Base-by-base conservation (phyloP, 23 tunicate species). In the Trididemnum clinides region DNA sequence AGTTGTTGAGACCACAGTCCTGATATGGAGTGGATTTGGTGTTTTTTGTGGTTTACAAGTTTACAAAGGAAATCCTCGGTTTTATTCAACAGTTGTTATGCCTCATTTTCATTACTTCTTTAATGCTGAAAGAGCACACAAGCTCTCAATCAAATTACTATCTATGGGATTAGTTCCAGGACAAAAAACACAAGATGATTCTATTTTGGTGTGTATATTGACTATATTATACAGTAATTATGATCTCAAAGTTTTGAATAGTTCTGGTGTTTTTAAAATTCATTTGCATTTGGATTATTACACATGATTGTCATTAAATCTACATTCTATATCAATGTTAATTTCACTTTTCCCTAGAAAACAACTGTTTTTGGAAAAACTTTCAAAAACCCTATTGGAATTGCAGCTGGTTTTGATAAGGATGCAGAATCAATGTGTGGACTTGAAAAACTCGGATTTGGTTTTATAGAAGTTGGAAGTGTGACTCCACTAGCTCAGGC, bases 391-490 rank as follows among this genome's bases (percentile, higher is more conserved):
- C 98, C 98, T 3, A 39, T 94, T 31, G 98, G 98, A 72, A 89
- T 94, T 51, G 98, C 98, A 5, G 98, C 98, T 39, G 98, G 98
- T 32, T 89, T 89, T 85, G 98, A 94, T 58, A 94, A 94, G 64
- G 88, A 94, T 89, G 98, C 94, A 1, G 98, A 94, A 57, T 94
- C 98, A 19, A 89, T 94, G 89, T 29, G 18, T 33, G 98, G 98
- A 12, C 69, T 94, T 50, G 64, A 71, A 12, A 89, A 85, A 63
- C 57, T 94, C 1, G 98, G 98, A 2, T 94, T 94, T 85, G 98
- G 98, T 25, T 94, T 87, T 82, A 39, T 94, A 35, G 98, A 94
- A 81, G 85, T 94, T 72, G 98, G 98, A 20, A 88, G 93, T 73
- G 82, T 94, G 5, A 94, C 98, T 32, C 98, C 98, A 12, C 29